A percentile compares a stretch with the other conserved stretches of the same genome.
phyloP scores from a whole-genome alignment of 2,888 invertebrate species.

The Hesperia comma region DNA sequence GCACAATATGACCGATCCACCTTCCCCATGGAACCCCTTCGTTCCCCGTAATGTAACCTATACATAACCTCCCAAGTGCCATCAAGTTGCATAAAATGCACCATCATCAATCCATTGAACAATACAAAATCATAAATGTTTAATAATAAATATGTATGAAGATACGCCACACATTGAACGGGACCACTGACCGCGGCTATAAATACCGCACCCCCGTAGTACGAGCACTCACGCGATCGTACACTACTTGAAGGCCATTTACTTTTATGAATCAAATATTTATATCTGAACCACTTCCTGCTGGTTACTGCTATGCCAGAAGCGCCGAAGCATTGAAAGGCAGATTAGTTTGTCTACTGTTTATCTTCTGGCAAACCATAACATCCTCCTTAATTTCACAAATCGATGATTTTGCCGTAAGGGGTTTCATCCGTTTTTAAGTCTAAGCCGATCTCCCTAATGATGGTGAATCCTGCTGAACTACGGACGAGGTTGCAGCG shows the following conservation, averaged over 20 bases:
- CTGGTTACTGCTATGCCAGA: not conserved
- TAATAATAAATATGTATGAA: not conserved
- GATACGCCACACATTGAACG: not conserved
- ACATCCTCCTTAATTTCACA: too few species aligned
- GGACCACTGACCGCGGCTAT: constrained; percentile 1
- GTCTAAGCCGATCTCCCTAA: not conserved
- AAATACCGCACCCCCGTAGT: not conserved
- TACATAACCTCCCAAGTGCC: not conserved
- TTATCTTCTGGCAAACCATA: too few species aligned
- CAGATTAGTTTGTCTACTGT: too few species aligned
- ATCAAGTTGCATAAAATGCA: too few species aligned
- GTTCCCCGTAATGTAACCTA: too few species aligned
- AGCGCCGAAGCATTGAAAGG: too few species aligned
- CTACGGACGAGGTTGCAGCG: too few species aligned
- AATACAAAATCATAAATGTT: not conserved
- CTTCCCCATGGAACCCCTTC: too few species aligned
- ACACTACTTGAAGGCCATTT: constrained; percentile 10
- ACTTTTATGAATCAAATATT: constrained; percentile 11
- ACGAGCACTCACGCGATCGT: not conserved
- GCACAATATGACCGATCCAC: too few species aligned
- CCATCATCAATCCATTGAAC: not conserved
- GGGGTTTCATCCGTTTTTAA: not conserved
- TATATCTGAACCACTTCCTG: not conserved
- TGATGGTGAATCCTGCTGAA: too few species aligned
- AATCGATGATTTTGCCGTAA: too few species aligned